Evolutionary conservation across 2,888 invertebrate genomes (phyloP), one percentile per base, ranked within the genome.

Genomic region (Drosophila pegasa): DNA sequence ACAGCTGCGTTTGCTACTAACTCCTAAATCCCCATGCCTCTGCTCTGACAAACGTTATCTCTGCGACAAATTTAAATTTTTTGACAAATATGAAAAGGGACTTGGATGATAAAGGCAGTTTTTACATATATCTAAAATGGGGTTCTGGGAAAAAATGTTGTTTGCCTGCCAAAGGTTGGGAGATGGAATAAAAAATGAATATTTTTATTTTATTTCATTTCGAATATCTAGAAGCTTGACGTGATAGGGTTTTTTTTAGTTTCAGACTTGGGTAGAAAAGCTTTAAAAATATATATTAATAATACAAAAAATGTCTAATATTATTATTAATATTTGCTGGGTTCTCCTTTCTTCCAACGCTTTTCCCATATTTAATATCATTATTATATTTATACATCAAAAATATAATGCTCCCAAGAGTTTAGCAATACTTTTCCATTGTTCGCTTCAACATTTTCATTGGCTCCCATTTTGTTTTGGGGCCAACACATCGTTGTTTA

Each of bases 401-500:
- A 0, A 22, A 6, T 20, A 14, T 41, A 0, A 2, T 12, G 2
- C 3, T 2, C 0, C 1, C 20, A 2, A 2, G 12, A 6, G 1
- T 22, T 7, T 22, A 12, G 7, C 14, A 8, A 4, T 37, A 37
- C 16, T 25, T 16, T n/a, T 18, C 22, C 18, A 7, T 16, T 35
- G 48, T 29, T 33, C n/a, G 5, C 10, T 7, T 18, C 2, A 40
- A 31, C 3, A 52, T 18, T 35, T 59, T 41, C 35, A n/a, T 58
- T 57, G 63, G 47, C 51, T 22, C 6, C 1, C 7, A 16, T 2
- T 40, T 14, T 14, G 3, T 7, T 22, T 41, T 41, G 1, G 14
- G 14, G 51, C 35, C 59, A 73, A 60, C 22, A 35, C 45, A 67
- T 54, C 6, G 12, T 18, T 41, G 48, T 59, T 62, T 48, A 47